Evolutionary conservation across 2,113 vertebrate species (phyloP).

Genomic region (Cephalopterus ornatus): DNA sequence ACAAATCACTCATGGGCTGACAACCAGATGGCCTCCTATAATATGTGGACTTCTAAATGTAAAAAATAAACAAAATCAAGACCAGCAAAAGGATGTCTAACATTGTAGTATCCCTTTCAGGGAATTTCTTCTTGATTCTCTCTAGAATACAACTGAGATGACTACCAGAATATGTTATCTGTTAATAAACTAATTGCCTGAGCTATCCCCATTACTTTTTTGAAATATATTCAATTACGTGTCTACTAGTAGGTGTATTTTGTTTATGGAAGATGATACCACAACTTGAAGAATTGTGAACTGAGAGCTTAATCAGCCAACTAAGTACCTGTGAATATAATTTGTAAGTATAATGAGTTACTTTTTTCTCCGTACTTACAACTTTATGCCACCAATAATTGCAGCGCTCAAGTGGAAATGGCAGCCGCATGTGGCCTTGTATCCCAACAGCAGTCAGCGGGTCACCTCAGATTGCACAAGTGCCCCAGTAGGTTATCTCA

Average conservation of each 20-base stretch:
- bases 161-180: background rate
- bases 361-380: background rate
- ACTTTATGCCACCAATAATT: background rate
- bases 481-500: background rate
- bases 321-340: background rate
- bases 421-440: background rate
- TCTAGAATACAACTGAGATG: background rate
- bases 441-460: background rate
- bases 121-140: background rate
- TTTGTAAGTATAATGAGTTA: slow-evolving; percentile 31
- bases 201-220: background rate
- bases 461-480: background rate
- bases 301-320: slow-evolving; percentile 15
- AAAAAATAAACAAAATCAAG: background rate
- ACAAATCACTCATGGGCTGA: background rate
- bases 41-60: background rate
- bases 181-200: background rate
- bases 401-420: background rate
- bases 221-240: background rate
- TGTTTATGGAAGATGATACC: background rate
- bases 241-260: background rate
- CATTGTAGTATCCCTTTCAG: background rate
- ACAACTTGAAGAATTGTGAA: background rate
- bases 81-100: background rate
- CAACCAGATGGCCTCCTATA: background rate